Evolutionary conservation across 2,888 invertebrate species (phyloP).

Genomic region (Ommatoiulus sabulosus): DNA sequence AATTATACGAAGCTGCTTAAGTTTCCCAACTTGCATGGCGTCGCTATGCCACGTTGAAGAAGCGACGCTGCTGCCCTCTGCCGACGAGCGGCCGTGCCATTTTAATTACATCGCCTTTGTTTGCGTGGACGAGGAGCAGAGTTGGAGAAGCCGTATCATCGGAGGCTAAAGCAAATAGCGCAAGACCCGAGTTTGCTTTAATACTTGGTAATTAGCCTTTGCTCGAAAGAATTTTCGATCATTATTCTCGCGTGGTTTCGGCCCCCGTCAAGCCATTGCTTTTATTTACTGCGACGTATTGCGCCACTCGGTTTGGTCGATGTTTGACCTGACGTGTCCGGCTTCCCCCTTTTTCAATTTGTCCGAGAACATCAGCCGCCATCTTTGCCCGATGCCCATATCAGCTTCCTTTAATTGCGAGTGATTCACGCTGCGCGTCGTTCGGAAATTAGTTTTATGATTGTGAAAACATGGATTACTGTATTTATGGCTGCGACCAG

Average conservation of each 20-base stretch:
- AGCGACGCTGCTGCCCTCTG: neutral
- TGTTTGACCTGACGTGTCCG: neutral
- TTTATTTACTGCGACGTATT: neutral
- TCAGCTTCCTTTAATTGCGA: neutral
- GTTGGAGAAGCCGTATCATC: neutral
- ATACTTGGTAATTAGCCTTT: neutral
- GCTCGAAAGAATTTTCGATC: neutral
- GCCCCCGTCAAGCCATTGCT: neutral
- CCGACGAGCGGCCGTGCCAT: neutral
- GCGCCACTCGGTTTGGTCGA: neutral
- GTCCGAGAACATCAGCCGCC: neutral
- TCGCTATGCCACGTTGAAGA: neutral
- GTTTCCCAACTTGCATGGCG: neutral
- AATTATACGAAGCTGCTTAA: neutral
- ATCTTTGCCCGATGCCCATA: neutral
- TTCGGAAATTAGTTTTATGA: conserved; percentile 1
- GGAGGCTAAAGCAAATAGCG: neutral
- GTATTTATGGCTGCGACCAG: neutral
- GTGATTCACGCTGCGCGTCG: neutral
- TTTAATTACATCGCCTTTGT: neutral
- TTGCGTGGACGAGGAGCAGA: neutral
- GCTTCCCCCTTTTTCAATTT: neutral
- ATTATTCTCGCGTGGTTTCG: neutral
- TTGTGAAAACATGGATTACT: neutral
- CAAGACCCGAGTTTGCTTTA: neutral